Base-by-base conservation (phyloP, 2,888 invertebrate genomes). In the Caenorhabditis sinica region DNA sequence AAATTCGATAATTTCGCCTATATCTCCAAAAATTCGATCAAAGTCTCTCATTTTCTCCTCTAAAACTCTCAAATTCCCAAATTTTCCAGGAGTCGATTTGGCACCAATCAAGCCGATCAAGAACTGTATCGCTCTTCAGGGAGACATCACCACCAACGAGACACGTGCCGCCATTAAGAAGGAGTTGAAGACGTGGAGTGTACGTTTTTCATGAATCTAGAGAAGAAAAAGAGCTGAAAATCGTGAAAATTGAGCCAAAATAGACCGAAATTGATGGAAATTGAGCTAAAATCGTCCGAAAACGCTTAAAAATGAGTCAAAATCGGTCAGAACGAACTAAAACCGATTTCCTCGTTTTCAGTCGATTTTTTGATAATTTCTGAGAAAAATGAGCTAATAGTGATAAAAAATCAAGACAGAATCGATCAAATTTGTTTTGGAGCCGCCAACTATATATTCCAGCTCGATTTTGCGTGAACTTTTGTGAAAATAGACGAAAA, bases 111-210 rank as follows among this genome's bases (percentile, higher is more conserved):
- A 95, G 91, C 94, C 96, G 0, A 96, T 99, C 69, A 95, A 96
- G 0, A 97, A 97, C 25, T 97, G 97, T 90, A 96, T 97, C 69
- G 95, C 96, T 61, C 93, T 99, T 8, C 95, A 95, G 40, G 97
- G 97, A 93, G 99, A 99, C 93, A 99, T 99, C 61, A 99, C 98
- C 0, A 97, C 97, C 1, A 97, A 97, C 36, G 97, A 90, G 72
- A 92, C 91, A 17, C 81, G 91, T 40, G 86, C 89, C 63, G 88
- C 89, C 20, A 90, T 92, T 72, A 89, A 90, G 61, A 91, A 89
- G 69, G 89, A 92, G 75, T 75, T 92, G 73, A 88, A 91, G 63
- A 90, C 85, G 17, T 92, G 90, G 90, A 88, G 89, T 85, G 91
- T 90, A 28, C 58, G 81, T 68, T 66, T 68, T 65, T 40, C n/a